A percentile compares a stretch with the other conserved stretches of the same genome.
Conservation (phyloP, 2,113 vertebrate species). For the Callospermophilus lateralis region DNA sequence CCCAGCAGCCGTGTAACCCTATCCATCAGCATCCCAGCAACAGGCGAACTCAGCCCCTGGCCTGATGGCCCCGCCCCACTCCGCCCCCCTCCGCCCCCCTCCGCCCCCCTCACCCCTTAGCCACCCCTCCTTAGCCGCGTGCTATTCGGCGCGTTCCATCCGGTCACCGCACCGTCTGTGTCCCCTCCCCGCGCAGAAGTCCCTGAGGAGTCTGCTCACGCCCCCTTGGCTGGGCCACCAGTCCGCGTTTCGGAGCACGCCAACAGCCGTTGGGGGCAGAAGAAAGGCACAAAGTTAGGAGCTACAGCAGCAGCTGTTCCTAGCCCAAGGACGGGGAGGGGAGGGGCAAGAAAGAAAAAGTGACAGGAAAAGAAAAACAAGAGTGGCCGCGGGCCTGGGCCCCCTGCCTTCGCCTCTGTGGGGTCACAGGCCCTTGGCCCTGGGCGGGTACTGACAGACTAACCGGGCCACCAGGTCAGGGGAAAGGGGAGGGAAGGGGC, state of each 20-base stretch:
- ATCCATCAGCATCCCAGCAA: constrained; percentile 57
- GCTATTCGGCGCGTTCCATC: not conserved
- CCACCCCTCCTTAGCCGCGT: not conserved
- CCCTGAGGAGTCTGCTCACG: not conserved
- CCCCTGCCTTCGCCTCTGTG: not conserved
- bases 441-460: constrained; percentile 2
- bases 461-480: constrained; percentile 23
- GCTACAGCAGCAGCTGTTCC: constrained; percentile 62
- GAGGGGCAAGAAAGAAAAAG: constrained; percentile 52
- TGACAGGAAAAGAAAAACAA: constrained; percentile 54
- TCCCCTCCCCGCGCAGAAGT: not conserved
- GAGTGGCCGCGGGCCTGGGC: not conserved
- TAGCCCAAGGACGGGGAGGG: constrained; percentile 31
- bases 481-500: not conserved
- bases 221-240: not conserved
- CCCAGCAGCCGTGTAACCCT: constrained; percentile 44
- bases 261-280: constrained; percentile 44
- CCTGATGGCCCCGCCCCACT: not conserved
- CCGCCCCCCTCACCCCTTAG: not conserved
- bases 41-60: not conserved
- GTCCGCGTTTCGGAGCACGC: not conserved
- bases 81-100: not conserved
- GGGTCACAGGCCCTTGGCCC: constrained; percentile 1
- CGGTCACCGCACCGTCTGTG: not conserved
- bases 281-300: constrained; percentile 68